Evolutionary conservation across 2,797 vertebrate genomes (phyloP), one percentile per base, ranked within the genome.

Genomic region (Scolopax bukidnonensis): DNA sequence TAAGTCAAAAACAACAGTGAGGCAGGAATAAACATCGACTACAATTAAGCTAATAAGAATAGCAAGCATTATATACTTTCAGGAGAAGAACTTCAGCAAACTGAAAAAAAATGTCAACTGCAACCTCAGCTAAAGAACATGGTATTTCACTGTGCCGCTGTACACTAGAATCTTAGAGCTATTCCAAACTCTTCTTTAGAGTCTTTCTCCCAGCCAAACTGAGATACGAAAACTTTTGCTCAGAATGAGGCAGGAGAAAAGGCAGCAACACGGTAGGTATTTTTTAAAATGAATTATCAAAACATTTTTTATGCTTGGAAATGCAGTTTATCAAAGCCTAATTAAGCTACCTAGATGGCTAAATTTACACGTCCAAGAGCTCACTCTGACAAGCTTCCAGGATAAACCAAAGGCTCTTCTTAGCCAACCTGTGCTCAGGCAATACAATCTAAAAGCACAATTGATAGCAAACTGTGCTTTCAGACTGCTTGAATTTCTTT

Each of bases 181-280:
- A 24, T 1, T 2, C 16, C 53, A 53, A 27, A 41, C 19, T 41
- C 36, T n/a, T 53, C 18, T 48, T 53, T 54, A 63, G 13, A 82
- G 17, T 25, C 19, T 54, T 23, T 82, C 59, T 32, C 41, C 33
- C 1, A 63, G 57, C 18, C 63, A 73, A 56, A 69, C 13, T 40
- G 45, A 64, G 18, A 38, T 11, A 84, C 16, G 60, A 65, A 45
- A 33, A 14, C 30, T 73, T 65, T 13, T 64, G 43, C 27, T 74
- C 28, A 68, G 36, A 25, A 76, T 9, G 23, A 64, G 20, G 27
- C 24, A 68, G 25, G 10, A 87, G 11, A 82, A 8, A 33, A 75
- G 24, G 4, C 1, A 2, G 40, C 20, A 85, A 32, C 6, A 32
- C 0, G 1, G 11, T 4, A 75, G 5, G 18, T 28, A 36, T 79